phyloP scores from a whole-genome alignment of 2,888 invertebrate species.

The Sinodicranocentrus sp. region DNA sequence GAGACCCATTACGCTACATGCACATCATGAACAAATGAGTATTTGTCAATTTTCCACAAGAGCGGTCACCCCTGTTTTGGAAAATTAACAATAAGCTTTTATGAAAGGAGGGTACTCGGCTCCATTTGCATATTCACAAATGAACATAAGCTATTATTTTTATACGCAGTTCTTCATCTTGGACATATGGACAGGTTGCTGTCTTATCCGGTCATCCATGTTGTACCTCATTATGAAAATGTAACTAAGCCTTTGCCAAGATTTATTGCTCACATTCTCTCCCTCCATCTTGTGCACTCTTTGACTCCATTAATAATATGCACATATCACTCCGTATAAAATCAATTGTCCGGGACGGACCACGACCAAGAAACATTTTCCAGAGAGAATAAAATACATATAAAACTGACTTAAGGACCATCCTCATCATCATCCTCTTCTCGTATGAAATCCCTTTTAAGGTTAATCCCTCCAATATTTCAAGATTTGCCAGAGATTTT shows the following conservation, averaged over 20 bases:
- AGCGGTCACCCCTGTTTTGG: slow-evolving; percentile 53
- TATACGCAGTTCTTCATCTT: not conserved
- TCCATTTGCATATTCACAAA: slow-evolving; percentile 17
- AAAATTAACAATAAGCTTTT: slow-evolving; percentile 9
- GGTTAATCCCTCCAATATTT: slow-evolving; percentile 76
- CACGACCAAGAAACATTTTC: slow-evolving; percentile 4
- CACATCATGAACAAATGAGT: slow-evolving; percentile 50
- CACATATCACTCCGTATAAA: slow-evolving; percentile 23
- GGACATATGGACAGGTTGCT: no score
- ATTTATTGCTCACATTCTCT: slow-evolving; percentile 1
- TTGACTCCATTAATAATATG: no score
- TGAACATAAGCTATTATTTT: slow-evolving; percentile 5
- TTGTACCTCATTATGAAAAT: not conserved
- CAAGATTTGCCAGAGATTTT: slow-evolving; percentile 64
- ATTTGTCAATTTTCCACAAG: slow-evolving; percentile 67
- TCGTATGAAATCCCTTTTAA: slow-evolving; percentile 69
- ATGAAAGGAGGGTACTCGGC: not conserved
- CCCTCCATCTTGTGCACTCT: no score
- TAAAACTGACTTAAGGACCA: slow-evolving; percentile 4
- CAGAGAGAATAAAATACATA: no score
- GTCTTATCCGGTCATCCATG: no score
- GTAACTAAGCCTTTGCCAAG: not conserved
- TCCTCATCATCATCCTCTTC: not conserved
- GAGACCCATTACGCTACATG: slow-evolving; percentile 54
- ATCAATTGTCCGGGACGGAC: slow-evolving; percentile 45